phyloP scores from a whole-genome alignment of 2,888 invertebrate species.

The Tryphoninae sp. region DNA sequence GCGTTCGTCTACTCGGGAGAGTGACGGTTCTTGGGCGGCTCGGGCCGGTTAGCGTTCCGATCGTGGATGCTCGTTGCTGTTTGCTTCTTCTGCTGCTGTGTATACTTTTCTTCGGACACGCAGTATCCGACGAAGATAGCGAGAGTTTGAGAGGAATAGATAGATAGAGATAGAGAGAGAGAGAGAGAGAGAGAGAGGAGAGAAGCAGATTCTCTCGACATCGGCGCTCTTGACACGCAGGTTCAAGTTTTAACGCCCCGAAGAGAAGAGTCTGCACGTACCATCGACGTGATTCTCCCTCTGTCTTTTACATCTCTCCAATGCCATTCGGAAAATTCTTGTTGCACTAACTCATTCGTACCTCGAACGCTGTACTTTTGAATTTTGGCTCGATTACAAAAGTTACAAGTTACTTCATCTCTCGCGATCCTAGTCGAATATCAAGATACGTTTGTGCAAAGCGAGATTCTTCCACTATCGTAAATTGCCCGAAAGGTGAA shows the following conservation, averaged over 20 bases:
- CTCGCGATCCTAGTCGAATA: not conserved
- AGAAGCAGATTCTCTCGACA: constrained; percentile 34
- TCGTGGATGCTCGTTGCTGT: constrained; percentile 42
- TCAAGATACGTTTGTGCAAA: not conserved
- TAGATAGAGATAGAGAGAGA: constrained; percentile 4
- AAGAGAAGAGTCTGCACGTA: constrained; percentile 36
- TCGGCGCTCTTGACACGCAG: constrained; percentile 67
- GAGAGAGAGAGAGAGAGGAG: constrained; percentile 7
- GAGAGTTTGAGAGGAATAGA: constrained; percentile 31
- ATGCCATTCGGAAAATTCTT: constrained; percentile 31
- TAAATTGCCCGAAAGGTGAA: not conserved
- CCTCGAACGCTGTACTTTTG: constrained; percentile 34
- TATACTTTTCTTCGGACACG: constrained; percentile 1
- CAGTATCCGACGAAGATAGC: not conserved
- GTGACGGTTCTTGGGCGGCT: constrained; percentile 60
- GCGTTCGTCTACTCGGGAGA: constrained; percentile 64
- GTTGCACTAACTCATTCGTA: constrained; percentile 66
- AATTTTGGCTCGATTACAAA: constrained; percentile 69
- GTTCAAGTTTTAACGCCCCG: constrained; percentile 42
- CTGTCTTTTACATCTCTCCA: constrained; percentile 4
- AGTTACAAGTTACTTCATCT: constrained; percentile 51
- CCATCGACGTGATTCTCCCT: not conserved
- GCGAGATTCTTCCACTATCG: not conserved
- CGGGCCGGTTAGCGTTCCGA: constrained; percentile 60
- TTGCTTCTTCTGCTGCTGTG: constrained; percentile 6